These are phyloP conservation scores for Mustelus asterias DNA, from an alignment of 2,113 vertebrate species.

Conservation along the genomic window DNA sequence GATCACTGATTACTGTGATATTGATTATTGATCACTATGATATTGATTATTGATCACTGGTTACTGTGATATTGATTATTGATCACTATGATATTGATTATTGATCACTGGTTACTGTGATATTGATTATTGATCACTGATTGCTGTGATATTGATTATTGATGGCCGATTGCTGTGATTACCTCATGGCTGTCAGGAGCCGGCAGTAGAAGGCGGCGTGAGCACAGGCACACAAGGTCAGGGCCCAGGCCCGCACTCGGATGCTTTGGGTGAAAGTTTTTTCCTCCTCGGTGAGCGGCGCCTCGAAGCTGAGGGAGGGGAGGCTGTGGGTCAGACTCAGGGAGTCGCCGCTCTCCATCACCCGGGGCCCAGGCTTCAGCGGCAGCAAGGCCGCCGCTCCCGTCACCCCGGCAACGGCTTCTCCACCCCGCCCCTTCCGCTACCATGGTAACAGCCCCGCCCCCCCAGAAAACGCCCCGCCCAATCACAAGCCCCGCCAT, in stretches of 20 bases:
- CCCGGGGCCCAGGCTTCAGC: not conserved
- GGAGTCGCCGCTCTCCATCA: not conserved
- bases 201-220: conserved; percentile 62
- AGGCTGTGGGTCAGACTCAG: conserved; percentile 47
- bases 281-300: conserved; percentile 48
- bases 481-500: no score
- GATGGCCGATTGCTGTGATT: conserved; percentile 11
- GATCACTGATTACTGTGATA: not conserved
- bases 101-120: not conserved
- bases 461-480: not conserved
- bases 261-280: conserved; percentile 44
- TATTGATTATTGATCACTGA: not conserved
- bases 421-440: not conserved
- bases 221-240: conserved; percentile 53
- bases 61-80: not conserved
- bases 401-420: not conserved
- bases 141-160: not conserved
- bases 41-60: not conserved
- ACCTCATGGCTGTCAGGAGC: conserved; percentile 53
- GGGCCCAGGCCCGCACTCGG: conserved; percentile 44
- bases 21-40: not conserved
- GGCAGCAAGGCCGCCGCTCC: not conserved
- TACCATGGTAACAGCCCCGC: not conserved
- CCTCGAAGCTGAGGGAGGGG: conserved; percentile 51
- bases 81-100: not conserved